Evolutionary conservation across 2,888 invertebrate species (phyloP).

Genomic region (Drosophila subsilvestris): DNA sequence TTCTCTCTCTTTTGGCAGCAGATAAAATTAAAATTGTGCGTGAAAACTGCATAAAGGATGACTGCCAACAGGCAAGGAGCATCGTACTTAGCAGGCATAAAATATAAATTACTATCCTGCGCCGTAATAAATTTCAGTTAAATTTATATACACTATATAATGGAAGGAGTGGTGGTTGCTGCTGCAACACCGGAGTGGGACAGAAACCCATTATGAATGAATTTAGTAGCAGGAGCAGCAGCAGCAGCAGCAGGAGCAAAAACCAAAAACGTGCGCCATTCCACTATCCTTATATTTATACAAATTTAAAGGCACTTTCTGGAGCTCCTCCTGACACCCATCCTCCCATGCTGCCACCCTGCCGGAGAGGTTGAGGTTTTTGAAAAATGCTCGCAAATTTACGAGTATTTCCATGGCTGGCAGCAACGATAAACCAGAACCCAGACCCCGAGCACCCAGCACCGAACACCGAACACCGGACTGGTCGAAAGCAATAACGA

Average conservation of each 20-base stretch:
- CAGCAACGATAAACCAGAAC: constrained; percentile 69
- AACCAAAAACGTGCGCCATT: constrained; percentile 39
- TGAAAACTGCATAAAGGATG: constrained; percentile 39
- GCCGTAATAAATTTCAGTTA: constrained; percentile 78
- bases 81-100: constrained; percentile 77
- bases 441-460: neutral
- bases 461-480: constrained; percentile 28
- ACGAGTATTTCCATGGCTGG: constrained; percentile 76
- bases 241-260: constrained; percentile 25
- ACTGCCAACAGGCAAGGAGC: constrained; percentile 10
- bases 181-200: constrained; percentile 12
- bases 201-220: constrained; percentile 79
- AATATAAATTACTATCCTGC: constrained; percentile 78
- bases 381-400: constrained; percentile 58
- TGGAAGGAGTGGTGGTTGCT: neutral
- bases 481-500: constrained; percentile 78
- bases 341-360: constrained; percentile 13
- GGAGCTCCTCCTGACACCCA: constrained; percentile 2
- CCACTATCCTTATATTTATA: constrained; percentile 62
- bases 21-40: constrained; percentile 64
- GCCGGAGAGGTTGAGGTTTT: constrained; percentile 39
- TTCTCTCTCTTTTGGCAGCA: constrained; percentile 22
- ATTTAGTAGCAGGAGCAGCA: constrained; percentile 66
- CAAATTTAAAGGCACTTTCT: constrained; percentile 73
- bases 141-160: constrained; percentile 74